Percentiles rank a stretch among this genome's conserved stretches.
These are phyloP conservation scores for Brachyhypopomus gauderio DNA, from an alignment of 2,113 vertebrate genomes.

Conservation along the genomic window DNA sequence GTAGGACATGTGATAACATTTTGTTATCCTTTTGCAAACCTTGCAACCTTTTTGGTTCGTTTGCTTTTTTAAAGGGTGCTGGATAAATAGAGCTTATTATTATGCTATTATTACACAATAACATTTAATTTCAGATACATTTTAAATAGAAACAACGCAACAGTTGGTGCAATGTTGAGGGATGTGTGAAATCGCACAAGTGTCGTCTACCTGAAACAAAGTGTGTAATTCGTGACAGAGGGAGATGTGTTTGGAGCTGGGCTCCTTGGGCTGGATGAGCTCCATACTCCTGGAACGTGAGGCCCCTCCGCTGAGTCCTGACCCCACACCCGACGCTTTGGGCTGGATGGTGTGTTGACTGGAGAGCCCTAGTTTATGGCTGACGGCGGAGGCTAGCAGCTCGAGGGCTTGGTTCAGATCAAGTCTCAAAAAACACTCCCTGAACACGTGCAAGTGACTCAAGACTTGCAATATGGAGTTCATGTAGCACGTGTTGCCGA, in stretches of 20 bases:
- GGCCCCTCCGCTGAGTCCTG: conserved; percentile 67
- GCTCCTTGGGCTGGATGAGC: conserved; percentile 93
- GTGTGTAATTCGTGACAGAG: conserved; percentile 98
- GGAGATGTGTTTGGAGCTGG: conserved; percentile 93
- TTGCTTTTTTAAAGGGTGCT: too few species aligned
- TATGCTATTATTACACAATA: too few species aligned
- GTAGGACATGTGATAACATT: too few species aligned
- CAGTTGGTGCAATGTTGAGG: neutral
- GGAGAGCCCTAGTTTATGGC: conserved; percentile 50
- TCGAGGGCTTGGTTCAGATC: conserved; percentile 93
- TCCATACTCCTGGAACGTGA: conserved; percentile 78
- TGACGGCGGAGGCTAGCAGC: conserved; percentile 78
- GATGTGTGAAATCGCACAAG: neutral
- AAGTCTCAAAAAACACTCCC: conserved; percentile 96
- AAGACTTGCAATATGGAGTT: conserved; percentile 99
- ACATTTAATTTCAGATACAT: neutral
- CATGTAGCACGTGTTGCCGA: conserved; percentile 99
- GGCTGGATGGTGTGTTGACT: conserved; percentile 29
- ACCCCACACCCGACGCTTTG: conserved; percentile 49
- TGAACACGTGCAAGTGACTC: conserved; percentile 97
- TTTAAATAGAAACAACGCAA: neutral
- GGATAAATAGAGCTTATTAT: too few species aligned
- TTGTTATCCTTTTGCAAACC: too few species aligned
- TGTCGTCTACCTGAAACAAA: conserved; percentile 79
- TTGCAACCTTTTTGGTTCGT: too few species aligned